Evolutionary conservation across 2,888 invertebrate species (phyloP).

Genomic region (Linnaemya vulpina): DNA sequence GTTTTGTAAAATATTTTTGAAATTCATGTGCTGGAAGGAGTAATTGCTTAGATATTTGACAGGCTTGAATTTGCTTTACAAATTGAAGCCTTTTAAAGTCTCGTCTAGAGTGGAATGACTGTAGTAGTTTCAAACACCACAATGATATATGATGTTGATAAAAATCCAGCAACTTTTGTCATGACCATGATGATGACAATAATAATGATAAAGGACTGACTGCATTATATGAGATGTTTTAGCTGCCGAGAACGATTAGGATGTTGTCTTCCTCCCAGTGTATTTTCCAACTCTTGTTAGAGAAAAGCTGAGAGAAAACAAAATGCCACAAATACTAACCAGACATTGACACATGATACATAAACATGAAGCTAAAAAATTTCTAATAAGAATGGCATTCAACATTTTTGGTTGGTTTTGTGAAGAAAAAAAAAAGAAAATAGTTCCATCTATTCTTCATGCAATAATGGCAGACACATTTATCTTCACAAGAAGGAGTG

Average conservation of each 20-base stretch:
- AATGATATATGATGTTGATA: constrained; percentile 48
- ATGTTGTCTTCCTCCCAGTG: constrained; percentile 31
- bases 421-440: constrained; percentile 14
- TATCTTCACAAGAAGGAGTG: neutral
- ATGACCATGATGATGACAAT: constrained; percentile 51
- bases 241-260: constrained; percentile 27
- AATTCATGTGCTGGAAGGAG: neutral
- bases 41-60: constrained; percentile 38
- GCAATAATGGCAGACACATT: neutral
- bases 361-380: constrained; percentile 31
- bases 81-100: neutral
- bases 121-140: constrained; percentile 31
- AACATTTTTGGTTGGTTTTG: constrained; percentile 26
- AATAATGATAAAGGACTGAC: constrained; percentile 30
- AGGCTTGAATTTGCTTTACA: neutral
- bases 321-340: constrained; percentile 48
- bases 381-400: constrained; percentile 42
- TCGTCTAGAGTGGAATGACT: constrained; percentile 18
- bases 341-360: constrained; percentile 67
- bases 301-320: neutral
- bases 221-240: neutral
- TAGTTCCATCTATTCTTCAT: neutral
- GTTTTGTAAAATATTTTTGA: neutral
- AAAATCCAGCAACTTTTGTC: constrained; percentile 37
- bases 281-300: constrained; percentile 7